Evolutionary conservation across 2,888 invertebrate genomes (phyloP).

Genomic region (Agrypnus murinus): DNA sequence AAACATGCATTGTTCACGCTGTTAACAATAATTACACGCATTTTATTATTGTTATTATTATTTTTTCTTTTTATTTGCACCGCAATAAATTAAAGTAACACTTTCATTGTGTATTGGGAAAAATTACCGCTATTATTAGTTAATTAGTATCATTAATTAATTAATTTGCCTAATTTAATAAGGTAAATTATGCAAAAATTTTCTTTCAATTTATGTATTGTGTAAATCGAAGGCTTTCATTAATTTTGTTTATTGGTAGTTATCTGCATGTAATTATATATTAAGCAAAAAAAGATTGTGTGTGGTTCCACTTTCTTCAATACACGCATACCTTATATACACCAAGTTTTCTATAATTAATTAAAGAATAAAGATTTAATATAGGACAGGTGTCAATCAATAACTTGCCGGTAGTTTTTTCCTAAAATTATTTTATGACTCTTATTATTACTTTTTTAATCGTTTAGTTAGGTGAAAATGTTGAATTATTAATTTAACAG

Average conservation of each 20-base stretch:
- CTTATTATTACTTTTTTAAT: no score
- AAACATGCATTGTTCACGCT: conserved; percentile 20
- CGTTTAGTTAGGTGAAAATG: no score
- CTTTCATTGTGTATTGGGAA: conserved; percentile 7
- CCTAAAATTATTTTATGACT: no score
- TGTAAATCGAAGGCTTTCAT: no score
- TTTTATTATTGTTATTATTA: conserved; percentile 6
- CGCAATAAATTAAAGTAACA: background rate
- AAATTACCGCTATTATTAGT: background rate
- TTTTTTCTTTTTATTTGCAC: no score
- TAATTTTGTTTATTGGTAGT: no score
- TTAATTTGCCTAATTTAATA: background rate
- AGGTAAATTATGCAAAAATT: no score
- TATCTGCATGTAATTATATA: no score
- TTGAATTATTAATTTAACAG: no score
- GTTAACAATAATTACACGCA: conserved; percentile 9
- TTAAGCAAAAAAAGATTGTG: background rate
- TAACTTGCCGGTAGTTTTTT: no score
- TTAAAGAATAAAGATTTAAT: background rate
- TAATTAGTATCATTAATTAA: background rate
- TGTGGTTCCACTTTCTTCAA: background rate
- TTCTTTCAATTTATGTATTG: no score
- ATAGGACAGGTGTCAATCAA: conserved; percentile 8
- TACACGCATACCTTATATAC: background rate
- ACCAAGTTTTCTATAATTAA: background rate